phyloP scores from a whole-genome alignment of 2,888 invertebrate genomes.

The Anticlea derivata region DNA sequence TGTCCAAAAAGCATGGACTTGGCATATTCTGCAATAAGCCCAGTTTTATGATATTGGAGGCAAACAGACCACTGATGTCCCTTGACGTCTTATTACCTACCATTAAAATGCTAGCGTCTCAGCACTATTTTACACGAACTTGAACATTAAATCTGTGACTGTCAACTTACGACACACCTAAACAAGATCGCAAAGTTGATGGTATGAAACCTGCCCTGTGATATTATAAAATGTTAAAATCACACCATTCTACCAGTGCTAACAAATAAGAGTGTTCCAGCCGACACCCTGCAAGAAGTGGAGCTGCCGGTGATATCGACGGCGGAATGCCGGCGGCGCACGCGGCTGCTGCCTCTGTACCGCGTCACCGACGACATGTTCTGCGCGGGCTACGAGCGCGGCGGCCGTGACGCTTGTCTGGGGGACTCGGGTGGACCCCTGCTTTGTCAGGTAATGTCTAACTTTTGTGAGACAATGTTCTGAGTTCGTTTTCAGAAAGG shows the following conservation, averaged over 20 bases:
- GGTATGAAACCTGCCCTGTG: too few relatives aligned
- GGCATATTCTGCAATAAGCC: too few relatives aligned
- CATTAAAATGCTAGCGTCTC: too few relatives aligned
- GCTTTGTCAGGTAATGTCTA: slow-evolving; percentile 87
- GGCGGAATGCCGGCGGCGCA: slow-evolving; percentile 89
- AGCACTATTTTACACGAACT: background rate
- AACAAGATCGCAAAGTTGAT: too few relatives aligned
- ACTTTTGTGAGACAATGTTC: too few relatives aligned
- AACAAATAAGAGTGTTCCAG: slow-evolving; percentile 60
- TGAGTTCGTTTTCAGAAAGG: too few relatives aligned
- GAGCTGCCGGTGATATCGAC: slow-evolving; percentile 91
- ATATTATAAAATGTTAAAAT: too few relatives aligned
- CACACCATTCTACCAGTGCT: background rate
- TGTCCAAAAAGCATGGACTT: too few relatives aligned
- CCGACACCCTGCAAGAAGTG: slow-evolving; percentile 92
- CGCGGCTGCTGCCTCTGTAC: slow-evolving; percentile 89
- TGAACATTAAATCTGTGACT: background rate
- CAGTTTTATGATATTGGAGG: too few relatives aligned
- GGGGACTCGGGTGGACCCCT: slow-evolving; percentile 92
- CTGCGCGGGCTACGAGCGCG: slow-evolving; percentile 91
- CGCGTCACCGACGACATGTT: slow-evolving; percentile 92
- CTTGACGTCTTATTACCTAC: too few relatives aligned
- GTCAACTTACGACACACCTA: too few relatives aligned
- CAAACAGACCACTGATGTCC: too few relatives aligned
- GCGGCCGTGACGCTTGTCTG: slow-evolving; percentile 91